A percentile compares a stretch with the other conserved stretches of the same genome.
phyloP scores from a whole-genome alignment of 2,113 vertebrate genomes.

The Macaca mulatta region DNA sequence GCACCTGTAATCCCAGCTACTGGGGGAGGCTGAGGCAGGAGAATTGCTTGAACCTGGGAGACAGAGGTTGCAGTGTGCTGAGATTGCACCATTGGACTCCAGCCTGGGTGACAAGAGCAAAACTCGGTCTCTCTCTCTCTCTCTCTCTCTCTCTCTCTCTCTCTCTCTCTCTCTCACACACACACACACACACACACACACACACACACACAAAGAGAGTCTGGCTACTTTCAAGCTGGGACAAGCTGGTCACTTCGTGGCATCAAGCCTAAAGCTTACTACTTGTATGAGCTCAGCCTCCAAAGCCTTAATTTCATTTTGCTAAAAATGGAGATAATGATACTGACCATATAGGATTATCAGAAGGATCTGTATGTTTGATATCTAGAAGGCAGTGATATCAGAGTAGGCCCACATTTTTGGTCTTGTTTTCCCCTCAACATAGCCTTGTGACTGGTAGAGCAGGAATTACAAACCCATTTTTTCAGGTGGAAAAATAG shows the following conservation, averaged over 20 bases:
- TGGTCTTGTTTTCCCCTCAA: not conserved
- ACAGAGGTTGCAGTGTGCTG: no score
- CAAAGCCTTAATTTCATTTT: not conserved
- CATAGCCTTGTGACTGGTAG: no score
- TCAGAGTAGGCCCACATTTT: not conserved
- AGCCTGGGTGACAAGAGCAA: no score
- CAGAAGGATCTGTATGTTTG: not conserved
- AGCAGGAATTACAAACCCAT: not conserved
- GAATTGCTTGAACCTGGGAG: no score
- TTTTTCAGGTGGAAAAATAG: not conserved
- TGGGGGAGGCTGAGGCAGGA: no score
- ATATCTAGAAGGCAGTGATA: not conserved
- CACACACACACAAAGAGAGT: no score
- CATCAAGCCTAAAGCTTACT: not conserved
- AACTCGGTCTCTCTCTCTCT: no score
- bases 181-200: no score
- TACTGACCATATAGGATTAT: not conserved
- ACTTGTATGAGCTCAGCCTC: not conserved
- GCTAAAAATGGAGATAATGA: not conserved
- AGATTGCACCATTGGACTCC: no score
- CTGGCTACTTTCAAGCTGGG: not conserved
- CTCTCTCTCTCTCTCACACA: no score
- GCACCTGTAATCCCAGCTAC: no score
- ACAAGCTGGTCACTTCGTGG: not conserved
- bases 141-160: no score